These are phyloP conservation scores for Dinoponera quadriceps DNA, from an alignment of 1,140 invertebrate species.

Conservation along the genomic window DNA sequence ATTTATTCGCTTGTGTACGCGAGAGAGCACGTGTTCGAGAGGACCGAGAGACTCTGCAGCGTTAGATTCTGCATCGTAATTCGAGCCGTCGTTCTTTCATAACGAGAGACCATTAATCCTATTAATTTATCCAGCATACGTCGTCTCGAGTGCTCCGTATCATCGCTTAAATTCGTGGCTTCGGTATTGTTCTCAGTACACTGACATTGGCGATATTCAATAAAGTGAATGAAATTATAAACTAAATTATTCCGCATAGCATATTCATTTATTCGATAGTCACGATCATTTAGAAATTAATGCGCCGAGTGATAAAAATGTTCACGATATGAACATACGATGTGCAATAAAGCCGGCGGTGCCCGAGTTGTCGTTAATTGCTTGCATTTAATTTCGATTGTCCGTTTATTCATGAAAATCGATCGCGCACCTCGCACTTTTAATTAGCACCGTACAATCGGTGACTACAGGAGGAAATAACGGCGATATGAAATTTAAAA, in stretches of 20 bases:
- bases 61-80: constrained; percentile 7
- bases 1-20: constrained; percentile 14
- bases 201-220: neutral
- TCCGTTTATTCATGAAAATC: constrained; percentile 56
- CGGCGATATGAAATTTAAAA: constrained; percentile 54
- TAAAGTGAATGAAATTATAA: neutral
- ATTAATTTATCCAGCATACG: neutral
- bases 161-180: neutral
- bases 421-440: constrained; percentile 27
- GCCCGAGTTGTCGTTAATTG: constrained; percentile 35
- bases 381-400: constrained; percentile 57
- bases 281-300: neutral
- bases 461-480: constrained; percentile 1
- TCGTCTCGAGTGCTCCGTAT: neutral
- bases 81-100: constrained; percentile 30
- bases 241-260: neutral
- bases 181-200: neutral
- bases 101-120: constrained; percentile 18
- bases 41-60: constrained; percentile 5
- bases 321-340: neutral
- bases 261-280: neutral
- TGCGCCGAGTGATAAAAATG: constrained; percentile 25
- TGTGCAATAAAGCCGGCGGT: constrained; percentile 7
- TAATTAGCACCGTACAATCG: constrained; percentile 38
- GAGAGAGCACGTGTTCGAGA: no score